Conservation (phyloP, 2,888 invertebrate species). For the Quadroppia sp. region DNA sequence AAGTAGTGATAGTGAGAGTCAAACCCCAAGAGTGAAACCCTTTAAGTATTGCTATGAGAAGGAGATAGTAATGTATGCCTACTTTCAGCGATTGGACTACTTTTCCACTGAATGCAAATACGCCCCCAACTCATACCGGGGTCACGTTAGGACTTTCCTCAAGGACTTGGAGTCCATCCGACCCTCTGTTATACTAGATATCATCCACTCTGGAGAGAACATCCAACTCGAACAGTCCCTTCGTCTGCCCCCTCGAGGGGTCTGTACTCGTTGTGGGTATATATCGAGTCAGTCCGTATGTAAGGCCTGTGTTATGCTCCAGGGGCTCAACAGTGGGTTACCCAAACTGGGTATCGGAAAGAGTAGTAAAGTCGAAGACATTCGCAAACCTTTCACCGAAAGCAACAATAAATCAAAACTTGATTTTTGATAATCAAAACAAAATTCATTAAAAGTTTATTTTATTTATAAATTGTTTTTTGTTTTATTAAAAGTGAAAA, state of each 20-base stretch:
- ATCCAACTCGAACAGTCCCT: not conserved
- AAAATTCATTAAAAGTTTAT: not conserved
- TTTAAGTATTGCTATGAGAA: conserved; percentile 97
- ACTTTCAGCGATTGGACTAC: conserved; percentile 90
- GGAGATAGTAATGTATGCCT: conserved; percentile 99
- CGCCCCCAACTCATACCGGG: conserved; percentile 94
- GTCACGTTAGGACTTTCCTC: conserved; percentile 79
- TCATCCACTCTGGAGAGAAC: conserved; percentile 80
- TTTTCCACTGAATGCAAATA: conserved; percentile 99
- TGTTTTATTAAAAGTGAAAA: too few species aligned
- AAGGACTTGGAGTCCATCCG: conserved; percentile 93
- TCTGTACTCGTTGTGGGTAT: conserved; percentile 78
- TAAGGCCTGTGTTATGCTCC: conserved; percentile 91
- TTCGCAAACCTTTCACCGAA: not conserved
- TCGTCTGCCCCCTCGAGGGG: conserved; percentile 72
- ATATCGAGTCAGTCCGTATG: conserved; percentile 84
- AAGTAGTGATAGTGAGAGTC: conserved; percentile 57
- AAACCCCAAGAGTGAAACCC: conserved; percentile 88
- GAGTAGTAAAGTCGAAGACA: conserved; percentile 39
- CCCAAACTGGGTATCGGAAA: conserved; percentile 88
- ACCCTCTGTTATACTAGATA: conserved; percentile 85
- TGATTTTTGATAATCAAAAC: not conserved
- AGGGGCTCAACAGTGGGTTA: conserved; percentile 84
- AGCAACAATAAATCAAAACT: not conserved
- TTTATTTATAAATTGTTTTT: too few species aligned